phyloP scores from a whole-genome alignment of 2,888 invertebrate genomes.

The Phengaris arion region DNA sequence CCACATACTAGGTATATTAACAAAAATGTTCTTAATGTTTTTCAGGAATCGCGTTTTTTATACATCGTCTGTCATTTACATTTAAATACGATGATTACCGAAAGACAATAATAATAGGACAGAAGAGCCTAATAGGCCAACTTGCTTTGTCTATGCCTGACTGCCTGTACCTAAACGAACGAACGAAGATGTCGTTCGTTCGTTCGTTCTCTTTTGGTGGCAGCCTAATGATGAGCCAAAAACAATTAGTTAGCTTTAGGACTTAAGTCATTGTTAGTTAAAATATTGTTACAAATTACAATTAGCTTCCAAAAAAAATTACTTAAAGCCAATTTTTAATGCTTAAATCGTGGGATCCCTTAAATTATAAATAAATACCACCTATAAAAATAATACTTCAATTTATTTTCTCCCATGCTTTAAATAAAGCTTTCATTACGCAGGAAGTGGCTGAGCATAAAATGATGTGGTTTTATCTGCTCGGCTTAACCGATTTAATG shows the following conservation, averaged over 20 bases:
- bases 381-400: background rate
- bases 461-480: slow-evolving; percentile 11
- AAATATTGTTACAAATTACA: background rate
- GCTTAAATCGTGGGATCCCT: background rate
- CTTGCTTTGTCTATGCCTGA: too few relatives aligned
- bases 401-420: background rate
- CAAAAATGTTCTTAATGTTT: too few relatives aligned
- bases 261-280: background rate
- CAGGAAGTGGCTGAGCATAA: slow-evolving; percentile 19
- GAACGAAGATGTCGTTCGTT: too few relatives aligned
- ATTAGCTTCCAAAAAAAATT: background rate
- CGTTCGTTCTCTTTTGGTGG: too few relatives aligned
- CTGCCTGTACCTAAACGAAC: too few relatives aligned
- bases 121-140: too few relatives aligned
- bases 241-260: background rate
- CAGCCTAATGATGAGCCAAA: too few relatives aligned
- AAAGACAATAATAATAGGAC: too few relatives aligned
- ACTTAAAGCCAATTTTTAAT: background rate
- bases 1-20: too few relatives aligned
- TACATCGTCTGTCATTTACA: too few relatives aligned
- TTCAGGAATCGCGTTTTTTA: too few relatives aligned
- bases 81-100: too few relatives aligned
- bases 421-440: background rate
- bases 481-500: slow-evolving; percentile 5
- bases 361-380: background rate